These are phyloP conservation scores for Drosophila neotestacea DNA, from an alignment of 2,888 invertebrate species.

Conservation along the genomic window DNA sequence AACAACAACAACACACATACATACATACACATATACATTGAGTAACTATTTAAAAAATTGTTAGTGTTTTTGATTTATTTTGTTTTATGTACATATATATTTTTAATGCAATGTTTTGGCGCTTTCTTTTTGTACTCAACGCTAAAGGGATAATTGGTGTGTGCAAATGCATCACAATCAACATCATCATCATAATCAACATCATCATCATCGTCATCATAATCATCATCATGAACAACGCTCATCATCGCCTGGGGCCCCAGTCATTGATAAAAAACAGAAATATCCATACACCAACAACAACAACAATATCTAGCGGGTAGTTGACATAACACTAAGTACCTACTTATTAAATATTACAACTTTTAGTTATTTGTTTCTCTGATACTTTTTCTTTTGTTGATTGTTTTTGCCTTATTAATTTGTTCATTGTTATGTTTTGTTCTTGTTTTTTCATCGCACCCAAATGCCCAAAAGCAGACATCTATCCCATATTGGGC, in stretches of 20 bases:
- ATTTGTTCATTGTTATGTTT: slow-evolving; percentile 54
- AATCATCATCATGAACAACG: slow-evolving; percentile 10
- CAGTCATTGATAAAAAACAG: slow-evolving; percentile 32
- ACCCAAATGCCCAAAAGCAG: slow-evolving; percentile 56
- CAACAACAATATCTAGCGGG: slow-evolving; percentile 33
- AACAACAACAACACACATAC: slow-evolving; percentile 28
- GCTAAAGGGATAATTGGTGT: slow-evolving; percentile 31
- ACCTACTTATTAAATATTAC: slow-evolving; percentile 15
- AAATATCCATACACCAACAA: slow-evolving; percentile 26
- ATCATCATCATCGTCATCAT: slow-evolving; percentile 20
- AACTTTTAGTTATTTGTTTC: slow-evolving; percentile 30
- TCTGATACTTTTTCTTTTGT: slow-evolving; percentile 11
- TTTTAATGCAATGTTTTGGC: slow-evolving; percentile 33
- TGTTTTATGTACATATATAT: slow-evolving; percentile 21
- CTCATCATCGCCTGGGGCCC: slow-evolving; percentile 34
- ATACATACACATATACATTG: slow-evolving; percentile 38
- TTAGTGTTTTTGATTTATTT: slow-evolving; percentile 35
- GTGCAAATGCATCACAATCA: slow-evolving; percentile 22
- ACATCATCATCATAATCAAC: slow-evolving; percentile 14
- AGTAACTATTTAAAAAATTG: slow-evolving; percentile 39
- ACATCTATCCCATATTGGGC: slow-evolving; percentile 85
- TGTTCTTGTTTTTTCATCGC: slow-evolving; percentile 54
- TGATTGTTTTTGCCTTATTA: slow-evolving; percentile 35
- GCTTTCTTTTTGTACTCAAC: slow-evolving; percentile 39
- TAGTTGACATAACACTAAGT: slow-evolving; percentile 50